phyloP scores from a whole-genome alignment of 64 coral and sea anemone species.

The Montipora cactus region DNA sequence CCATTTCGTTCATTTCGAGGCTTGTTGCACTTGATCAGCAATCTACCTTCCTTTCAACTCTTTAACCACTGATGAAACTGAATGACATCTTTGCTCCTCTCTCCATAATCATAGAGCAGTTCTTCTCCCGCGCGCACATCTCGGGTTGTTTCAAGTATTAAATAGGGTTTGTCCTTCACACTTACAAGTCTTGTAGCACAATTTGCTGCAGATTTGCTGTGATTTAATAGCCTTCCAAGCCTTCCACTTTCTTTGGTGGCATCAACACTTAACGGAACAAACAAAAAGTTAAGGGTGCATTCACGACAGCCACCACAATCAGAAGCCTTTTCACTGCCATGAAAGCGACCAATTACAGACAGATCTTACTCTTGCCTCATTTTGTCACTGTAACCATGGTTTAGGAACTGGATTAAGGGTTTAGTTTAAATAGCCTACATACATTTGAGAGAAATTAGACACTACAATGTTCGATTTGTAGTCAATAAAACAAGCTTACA shows the following conservation, averaged over 20 bases:
- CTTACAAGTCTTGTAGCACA: constrained; percentile 82
- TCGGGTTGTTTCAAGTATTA: constrained; percentile 78
- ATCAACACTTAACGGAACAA: constrained; percentile 77
- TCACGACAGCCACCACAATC: no score
- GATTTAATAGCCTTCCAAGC: constrained; percentile 91
- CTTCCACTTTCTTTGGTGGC: constrained; percentile 89
- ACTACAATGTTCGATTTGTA: no score
- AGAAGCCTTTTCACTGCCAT: no score
- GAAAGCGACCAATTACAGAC: no score
- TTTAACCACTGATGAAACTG: constrained; percentile 90
- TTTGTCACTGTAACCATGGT: no score
- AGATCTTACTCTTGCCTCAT: no score
- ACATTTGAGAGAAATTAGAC: no score
- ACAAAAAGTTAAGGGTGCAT: neutral
- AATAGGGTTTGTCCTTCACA: constrained; percentile 79
- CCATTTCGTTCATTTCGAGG: neutral
- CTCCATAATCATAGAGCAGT: constrained; percentile 96
- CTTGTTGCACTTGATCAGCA: neutral
- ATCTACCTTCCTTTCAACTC: neutral
- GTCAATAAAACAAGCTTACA: no score
- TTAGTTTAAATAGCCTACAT: no score
- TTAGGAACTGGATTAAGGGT: no score
- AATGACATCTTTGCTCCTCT: constrained; percentile 81
- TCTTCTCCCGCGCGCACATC: constrained; percentile 83
- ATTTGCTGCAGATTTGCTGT: constrained; percentile 87